Evolutionary conservation across 2,113 vertebrate genomes (phyloP), one percentile per base, ranked within the genome.

Genomic region (Limnothrissa miodon): DNA sequence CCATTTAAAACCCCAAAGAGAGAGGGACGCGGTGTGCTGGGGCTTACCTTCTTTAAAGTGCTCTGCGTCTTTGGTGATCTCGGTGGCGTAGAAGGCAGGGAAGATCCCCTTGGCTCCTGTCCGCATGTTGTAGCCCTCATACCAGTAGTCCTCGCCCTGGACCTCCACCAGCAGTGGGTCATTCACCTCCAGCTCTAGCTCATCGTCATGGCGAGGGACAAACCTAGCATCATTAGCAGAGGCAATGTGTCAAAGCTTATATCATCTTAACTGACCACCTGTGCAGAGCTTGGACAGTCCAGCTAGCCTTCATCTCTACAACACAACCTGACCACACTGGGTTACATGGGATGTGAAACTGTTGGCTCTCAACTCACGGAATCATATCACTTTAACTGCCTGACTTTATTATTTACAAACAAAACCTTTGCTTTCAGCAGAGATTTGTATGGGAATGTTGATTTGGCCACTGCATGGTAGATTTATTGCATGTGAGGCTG

Each of bases 71-170:
- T 96, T 97, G 91, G 94, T 92, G 89, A 98, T 96, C 89, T 99
- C 97, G 0, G 96, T 95, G 78, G 97, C 98, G 0, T 99, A 99
- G 90, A 97, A 99, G 78, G 97, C 97, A 0, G 98, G 98, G 85
- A 99, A 99, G 90, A 97, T 93, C 17, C 98, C 98, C 0, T 91
- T 94, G 79, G 95, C 95, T 0, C 98, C 96, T 0, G 96, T 99
- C 82, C 98, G 93, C 98, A 99, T 99, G 91, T 99, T 99, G 94
- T 96, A 97, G 81, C 97, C 98, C 87, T 99, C 97, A 0, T 97
- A 99, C 98, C 98, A 99, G 88, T 95, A 98, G 90, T 99, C 98
- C 86, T 99, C 98, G 0, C 96, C 98, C 93, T 99, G 97, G 48
- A 98, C 93, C 92, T 97, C 96, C 92, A 99, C 97, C 89, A 98